Conservation (phyloP, 2,888 invertebrate genomes). For the Aspidiotus destructor region DNA sequence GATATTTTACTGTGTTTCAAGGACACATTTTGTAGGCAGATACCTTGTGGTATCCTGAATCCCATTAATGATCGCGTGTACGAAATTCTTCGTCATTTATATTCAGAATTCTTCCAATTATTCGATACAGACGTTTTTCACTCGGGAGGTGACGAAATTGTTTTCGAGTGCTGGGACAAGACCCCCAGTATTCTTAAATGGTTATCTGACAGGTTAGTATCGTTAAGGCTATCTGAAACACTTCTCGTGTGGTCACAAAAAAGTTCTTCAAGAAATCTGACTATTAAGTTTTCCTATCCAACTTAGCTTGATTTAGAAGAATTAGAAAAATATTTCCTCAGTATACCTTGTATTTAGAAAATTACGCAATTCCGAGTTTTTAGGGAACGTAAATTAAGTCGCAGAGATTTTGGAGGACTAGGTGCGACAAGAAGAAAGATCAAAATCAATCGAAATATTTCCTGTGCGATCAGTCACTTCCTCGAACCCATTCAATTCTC, state of each 20-base stretch:
- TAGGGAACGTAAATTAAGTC: too few species aligned
- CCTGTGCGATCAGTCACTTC: too few species aligned
- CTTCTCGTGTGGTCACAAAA: neutral
- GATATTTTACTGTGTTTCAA: constrained; percentile 51
- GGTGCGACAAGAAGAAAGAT: too few species aligned
- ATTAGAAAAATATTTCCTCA: too few species aligned
- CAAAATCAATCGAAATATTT: too few species aligned
- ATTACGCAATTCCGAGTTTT: too few species aligned
- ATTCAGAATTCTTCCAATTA: constrained; percentile 40
- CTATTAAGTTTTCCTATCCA: too few species aligned
- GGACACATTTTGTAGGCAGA: constrained; percentile 58
- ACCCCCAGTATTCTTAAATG: constrained; percentile 57
- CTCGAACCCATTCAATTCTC: too few species aligned
- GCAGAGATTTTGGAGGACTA: too few species aligned
- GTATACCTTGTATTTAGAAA: too few species aligned
- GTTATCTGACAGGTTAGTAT: constrained; percentile 46
- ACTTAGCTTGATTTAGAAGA: too few species aligned
- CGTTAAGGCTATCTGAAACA: neutral
- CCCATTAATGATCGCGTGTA: constrained; percentile 63
- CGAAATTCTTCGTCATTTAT: constrained; percentile 55
- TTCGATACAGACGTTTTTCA: constrained; percentile 49
- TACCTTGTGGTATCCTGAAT: constrained; percentile 76
- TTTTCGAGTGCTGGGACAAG: constrained; percentile 64
- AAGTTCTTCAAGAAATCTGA: too few species aligned
- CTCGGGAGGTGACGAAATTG: constrained; percentile 63